phyloP scores from a whole-genome alignment of 37 sponge, comb jelly and placozoan species.

The Petrosia ficiformis region DNA sequence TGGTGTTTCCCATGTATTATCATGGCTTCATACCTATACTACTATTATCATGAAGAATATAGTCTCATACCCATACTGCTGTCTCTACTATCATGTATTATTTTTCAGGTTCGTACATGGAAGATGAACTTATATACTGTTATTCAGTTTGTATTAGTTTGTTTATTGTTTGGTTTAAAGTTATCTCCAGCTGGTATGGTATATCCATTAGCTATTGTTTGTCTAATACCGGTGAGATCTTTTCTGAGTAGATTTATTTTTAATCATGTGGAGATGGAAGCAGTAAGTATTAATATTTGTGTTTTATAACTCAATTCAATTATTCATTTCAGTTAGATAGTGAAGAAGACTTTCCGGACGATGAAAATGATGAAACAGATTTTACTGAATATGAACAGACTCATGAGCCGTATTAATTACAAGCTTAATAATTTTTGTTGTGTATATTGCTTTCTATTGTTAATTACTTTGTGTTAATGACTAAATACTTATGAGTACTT shows the following conservation, averaged over 20 bases:
- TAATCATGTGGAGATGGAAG: conserved; percentile 46
- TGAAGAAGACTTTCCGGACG: conserved; percentile 40
- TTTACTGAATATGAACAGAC: conserved; percentile 41
- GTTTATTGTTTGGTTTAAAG: conserved; percentile 59
- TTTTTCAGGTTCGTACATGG: conserved; percentile 54
- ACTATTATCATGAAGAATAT: no score
- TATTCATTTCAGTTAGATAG: conserved; percentile 38
- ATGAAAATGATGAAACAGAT: conserved; percentile 21
- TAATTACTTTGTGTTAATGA: no score
- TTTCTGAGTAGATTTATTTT: conserved; percentile 45
- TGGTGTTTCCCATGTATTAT: no score
- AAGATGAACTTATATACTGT: conserved; percentile 66
- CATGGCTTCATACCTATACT: background rate
- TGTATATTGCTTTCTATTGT: no score
- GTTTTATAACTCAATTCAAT: background rate
- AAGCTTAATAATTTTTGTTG: background rate
- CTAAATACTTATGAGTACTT: no score
- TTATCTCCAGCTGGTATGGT: conserved; percentile 47
- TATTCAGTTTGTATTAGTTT: conserved; percentile 40
- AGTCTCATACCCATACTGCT: no score
- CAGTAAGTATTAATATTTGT: conserved; percentile 36
- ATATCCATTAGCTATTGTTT: conserved; percentile 54
- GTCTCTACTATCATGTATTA: no score
- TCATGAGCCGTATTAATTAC: conserved; percentile 53
- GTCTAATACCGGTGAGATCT: conserved; percentile 39